Evolutionary conservation across 2,797 vertebrate species (phyloP).

Genomic region (Halcyon chelicuti): DNA sequence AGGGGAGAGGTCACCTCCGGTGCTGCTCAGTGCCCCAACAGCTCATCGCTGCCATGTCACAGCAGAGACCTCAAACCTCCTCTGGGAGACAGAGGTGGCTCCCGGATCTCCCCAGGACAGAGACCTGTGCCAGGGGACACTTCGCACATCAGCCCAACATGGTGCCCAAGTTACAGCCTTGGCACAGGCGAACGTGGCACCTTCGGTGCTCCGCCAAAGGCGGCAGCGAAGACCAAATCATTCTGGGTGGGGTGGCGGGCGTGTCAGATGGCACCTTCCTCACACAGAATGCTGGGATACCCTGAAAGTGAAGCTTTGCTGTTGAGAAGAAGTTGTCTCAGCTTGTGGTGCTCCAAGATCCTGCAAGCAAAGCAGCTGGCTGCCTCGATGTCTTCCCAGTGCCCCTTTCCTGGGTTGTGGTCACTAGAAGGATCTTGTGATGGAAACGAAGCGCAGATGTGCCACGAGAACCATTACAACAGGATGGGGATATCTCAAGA

Average conservation of each 20-base stretch:
- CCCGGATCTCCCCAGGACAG: neutral
- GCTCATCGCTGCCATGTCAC: accelerated
- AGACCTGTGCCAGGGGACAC: too few relatives aligned
- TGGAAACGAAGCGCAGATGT: accelerated
- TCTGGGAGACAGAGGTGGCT: accelerated
- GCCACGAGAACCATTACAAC: neutral
- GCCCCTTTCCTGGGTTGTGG: accelerated
- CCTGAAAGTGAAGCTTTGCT: neutral
- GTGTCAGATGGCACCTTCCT: neutral
- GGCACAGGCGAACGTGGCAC: accelerated
- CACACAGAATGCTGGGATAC: accelerated
- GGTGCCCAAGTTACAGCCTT: accelerated
- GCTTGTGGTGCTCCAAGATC: accelerated
- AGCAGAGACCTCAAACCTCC: neutral
- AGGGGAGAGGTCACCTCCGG: accelerated
- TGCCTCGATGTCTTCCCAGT: accelerated
- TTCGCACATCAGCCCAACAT: neutral
- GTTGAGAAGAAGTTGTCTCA: accelerated
- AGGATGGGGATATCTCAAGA: neutral
- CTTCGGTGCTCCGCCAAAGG: neutral
- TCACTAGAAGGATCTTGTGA: accelerated
- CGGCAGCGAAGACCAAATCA: accelerated
- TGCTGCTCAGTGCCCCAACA: neutral
- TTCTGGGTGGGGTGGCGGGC: neutral
- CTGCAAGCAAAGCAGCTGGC: neutral